Percentiles rank a stretch among this genome's conserved stretches.
These are phyloP conservation scores for Lepisosteus oculatus DNA, from an alignment of 2,113 vertebrate genomes.

Conservation along the genomic window DNA sequence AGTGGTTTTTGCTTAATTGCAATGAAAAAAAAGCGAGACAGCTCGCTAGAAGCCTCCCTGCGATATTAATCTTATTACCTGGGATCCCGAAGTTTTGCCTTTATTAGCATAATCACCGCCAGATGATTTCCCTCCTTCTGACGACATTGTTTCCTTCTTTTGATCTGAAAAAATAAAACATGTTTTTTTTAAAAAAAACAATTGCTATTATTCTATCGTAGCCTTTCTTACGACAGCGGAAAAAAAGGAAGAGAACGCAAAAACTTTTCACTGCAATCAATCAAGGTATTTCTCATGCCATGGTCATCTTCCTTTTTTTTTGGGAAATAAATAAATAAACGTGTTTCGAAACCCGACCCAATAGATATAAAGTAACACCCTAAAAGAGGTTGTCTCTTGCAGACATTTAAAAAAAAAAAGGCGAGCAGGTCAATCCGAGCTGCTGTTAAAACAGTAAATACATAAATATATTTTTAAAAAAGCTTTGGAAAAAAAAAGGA, in stretches of 20 bases:
- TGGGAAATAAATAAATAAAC: constrained; percentile 47
- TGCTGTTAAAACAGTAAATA: constrained; percentile 19
- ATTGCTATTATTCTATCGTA: background rate
- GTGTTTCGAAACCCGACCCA: constrained; percentile 79
- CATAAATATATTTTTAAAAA: constrained; percentile 35
- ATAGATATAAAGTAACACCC: constrained; percentile 71
- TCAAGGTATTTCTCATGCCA: background rate
- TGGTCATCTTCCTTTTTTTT: no score
- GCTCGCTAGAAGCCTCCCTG: background rate
- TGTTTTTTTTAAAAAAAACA: constrained; percentile 3
- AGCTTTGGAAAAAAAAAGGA: constrained; percentile 46
- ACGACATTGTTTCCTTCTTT: constrained; percentile 94
- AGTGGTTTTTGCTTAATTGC: no score
- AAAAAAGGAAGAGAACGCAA: constrained; percentile 19
- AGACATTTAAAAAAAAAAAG: constrained; percentile 59
- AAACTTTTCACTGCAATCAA: constrained; percentile 5
- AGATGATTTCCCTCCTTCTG: constrained; percentile 93
- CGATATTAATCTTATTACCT: constrained; percentile 68
- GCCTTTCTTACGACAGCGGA: background rate
- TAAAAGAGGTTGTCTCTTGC: constrained; percentile 69
- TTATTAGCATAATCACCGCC: constrained; percentile 85
- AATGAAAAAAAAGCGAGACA: no score
- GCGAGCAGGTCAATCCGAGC: constrained; percentile 39
- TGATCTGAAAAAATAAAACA: constrained; percentile 80
- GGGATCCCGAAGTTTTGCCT: constrained; percentile 90